Conservation (phyloP, 2,797 vertebrate genomes). For the Bradypodion pumilum region DNA sequence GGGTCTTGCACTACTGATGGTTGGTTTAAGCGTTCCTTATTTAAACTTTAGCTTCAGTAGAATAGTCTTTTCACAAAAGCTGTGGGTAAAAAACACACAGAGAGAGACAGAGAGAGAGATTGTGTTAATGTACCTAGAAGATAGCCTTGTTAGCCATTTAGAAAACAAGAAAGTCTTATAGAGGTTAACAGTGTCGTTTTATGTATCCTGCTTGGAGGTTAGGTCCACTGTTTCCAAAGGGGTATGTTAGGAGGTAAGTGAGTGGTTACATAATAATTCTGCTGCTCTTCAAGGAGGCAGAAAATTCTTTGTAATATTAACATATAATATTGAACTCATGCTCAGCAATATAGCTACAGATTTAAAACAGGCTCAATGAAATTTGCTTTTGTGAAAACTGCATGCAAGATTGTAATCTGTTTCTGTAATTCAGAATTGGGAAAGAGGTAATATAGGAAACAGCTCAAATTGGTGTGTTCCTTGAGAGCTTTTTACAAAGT, state of each 20-base stretch:
- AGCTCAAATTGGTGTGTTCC: background rate
- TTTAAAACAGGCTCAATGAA: background rate
- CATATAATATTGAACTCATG: background rate
- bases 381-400: background rate
- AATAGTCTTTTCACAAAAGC: background rate
- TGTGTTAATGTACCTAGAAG: background rate
- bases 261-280: background rate
- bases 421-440: background rate
- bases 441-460: slow-evolving; percentile 5
- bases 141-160: background rate
- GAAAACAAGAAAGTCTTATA: background rate
- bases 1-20: slow-evolving; percentile 96
- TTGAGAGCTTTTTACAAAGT: background rate
- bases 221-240: background rate
- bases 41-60: background rate
- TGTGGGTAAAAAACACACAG: background rate
- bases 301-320: background rate
- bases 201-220: background rate
- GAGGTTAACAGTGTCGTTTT: background rate
- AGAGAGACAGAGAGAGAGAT: background rate
- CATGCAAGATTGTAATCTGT: background rate
- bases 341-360: background rate
- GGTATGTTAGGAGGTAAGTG: background rate
- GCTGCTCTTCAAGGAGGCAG: background rate
- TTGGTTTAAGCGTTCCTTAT: slow-evolving; percentile 63